Evolutionary conservation across 1,140 invertebrate genomes (phyloP), one percentile per base, ranked within the genome.

Genomic region (Microvelia longipes): DNA sequence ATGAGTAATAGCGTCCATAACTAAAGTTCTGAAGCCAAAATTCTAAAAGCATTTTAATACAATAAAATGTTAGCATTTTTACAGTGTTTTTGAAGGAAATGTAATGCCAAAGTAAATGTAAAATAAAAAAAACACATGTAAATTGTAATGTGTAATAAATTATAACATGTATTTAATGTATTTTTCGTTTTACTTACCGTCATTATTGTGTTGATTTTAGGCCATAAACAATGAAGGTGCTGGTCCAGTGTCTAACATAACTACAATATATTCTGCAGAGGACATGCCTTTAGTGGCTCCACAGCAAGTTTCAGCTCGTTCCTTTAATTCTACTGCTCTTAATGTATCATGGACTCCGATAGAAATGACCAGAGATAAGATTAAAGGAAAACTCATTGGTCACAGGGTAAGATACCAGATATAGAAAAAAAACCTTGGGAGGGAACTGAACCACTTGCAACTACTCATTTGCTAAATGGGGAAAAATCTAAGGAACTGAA

Each of bases 211-310:
- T 28, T 66, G 30, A 35, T 70, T 73, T 28, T 86, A 92, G 80
- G 86, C 91, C 0, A 85, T 88, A 30, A 98, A 98, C 78, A 84
- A 86, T 25, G 78, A 90, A 15, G 94, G 94, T 5, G 79, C 80
- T 25, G 95, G 96, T 1, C 93, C 93, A 0, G 85, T 89, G 67
- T 94, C 93, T 69, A 83, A 88, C 25, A 81, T 88, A 1, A 84
- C 85, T 0, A 84, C 85, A 0, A 88, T 98, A 70, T 95, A 88
- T 77, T 96, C 93, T 28, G 94, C 96, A 2, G 95, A 98, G 82
- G 92, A 94, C 77, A 95, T 96, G 90, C 95, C 96, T 1, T 88
- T 90, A 77, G 90, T 90, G 27, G 89, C 93, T 2, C 94, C 94
- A 11, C 90, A 92, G 73, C 83, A 88, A 75, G 89, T 96, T 0